Percentiles rank a stretch among this genome's conserved stretches.
These are phyloP conservation scores for Eonycteris spelaea DNA, from an alignment of 2,113 vertebrate genomes.

Conservation along the genomic window DNA sequence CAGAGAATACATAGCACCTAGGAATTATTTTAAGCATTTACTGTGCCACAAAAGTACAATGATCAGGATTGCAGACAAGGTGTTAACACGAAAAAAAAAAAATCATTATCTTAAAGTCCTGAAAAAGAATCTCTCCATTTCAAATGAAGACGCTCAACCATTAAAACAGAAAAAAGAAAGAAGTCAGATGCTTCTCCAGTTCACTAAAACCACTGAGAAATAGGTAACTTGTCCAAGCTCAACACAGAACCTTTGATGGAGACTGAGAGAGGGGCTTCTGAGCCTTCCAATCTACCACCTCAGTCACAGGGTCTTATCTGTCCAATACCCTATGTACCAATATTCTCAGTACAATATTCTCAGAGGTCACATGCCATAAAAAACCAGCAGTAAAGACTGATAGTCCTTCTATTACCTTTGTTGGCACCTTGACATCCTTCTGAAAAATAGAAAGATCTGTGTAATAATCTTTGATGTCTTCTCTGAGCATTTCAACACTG, in stretches of 20 bases:
- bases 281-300: not conserved
- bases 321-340: not conserved
- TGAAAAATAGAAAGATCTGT: constrained; percentile 92
- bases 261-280: not conserved
- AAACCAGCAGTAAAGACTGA: not conserved
- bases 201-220: constrained; percentile 21
- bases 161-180: constrained; percentile 34
- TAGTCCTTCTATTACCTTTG: constrained; percentile 85
- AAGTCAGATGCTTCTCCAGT: not conserved
- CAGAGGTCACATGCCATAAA: not conserved
- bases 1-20: constrained; percentile 95
- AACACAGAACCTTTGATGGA: not conserved
- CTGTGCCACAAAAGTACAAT: not conserved
- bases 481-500: constrained; percentile 92
- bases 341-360: not conserved
- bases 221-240: not conserved
- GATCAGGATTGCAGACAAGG: not conserved
- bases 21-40: constrained; percentile 40
- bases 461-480: constrained; percentile 89
- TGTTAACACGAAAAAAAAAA: not conserved
- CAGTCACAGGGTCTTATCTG: not conserved
- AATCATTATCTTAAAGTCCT: not conserved
- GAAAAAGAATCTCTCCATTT: constrained; percentile 6
- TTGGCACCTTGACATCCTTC: constrained; percentile 95
- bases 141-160: not conserved